Evolutionary conservation across 2,797 vertebrate species (phyloP), one percentile per base, ranked within the genome.

Genomic region (Nothura maculosa): DNA sequence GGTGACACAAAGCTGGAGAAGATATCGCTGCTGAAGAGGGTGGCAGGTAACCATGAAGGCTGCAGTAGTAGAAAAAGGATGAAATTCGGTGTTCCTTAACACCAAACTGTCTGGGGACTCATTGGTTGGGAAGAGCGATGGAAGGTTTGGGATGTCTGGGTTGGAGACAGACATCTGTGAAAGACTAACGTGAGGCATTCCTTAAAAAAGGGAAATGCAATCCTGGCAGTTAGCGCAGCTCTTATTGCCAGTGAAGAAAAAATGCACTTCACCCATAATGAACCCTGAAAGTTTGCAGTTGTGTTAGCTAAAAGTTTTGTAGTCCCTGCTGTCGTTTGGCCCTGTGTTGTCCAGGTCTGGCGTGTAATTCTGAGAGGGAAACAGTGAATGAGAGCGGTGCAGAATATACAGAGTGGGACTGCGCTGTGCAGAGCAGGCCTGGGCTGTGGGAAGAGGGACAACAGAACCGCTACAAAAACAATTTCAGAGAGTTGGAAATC

Each of bases 131-230:
- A 94, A 58, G n/a, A 78, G 58, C 54, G 70, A 90, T 80, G 60
- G 57, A 55, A 60, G 27, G n/a, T 47, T 55, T 60, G 47, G 55
- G 45, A 63, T 9, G 2, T 62, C 83, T 62, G 45, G 40, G 28
- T 28, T 69, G 30, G 57, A 84, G 81, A 43, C 67, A 69, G 88
- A 90, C 82, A 67, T 54, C 83, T 96, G 74, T 92, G 85, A 90
- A 95, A 84, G 90, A 84, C 48, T 93, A 45, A 93, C 74, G 74
- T 32, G 38, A 73, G 52, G 30, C 8, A 2, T 89, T 91, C 64
- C 32, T 82, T 16, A 40, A 63, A 52, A 77, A 70, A 66, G 30
- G 7, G 36, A 73, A 66, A 60, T 68, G 34, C 60, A 62, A 47
- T 43, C 60, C 74, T 58, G 91, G 80, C 69, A 68, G 54, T 60